A percentile compares a stretch with the other conserved stretches of the same genome.
Evolutionary conservation across 2,888 invertebrate genomes (phyloP).

Genomic region (Calliopum simillimum): DNA sequence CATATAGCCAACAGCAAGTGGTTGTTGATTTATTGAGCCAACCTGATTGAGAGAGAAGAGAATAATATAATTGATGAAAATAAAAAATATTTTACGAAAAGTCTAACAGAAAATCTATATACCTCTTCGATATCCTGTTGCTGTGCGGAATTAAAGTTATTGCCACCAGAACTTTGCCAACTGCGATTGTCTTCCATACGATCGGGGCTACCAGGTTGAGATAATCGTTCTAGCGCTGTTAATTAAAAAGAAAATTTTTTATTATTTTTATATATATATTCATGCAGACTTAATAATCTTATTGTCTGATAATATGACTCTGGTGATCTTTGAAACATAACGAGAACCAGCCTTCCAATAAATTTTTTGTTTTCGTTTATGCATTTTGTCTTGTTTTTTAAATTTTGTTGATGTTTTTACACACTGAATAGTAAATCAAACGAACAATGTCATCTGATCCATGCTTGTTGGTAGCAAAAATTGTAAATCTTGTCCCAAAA

Average conservation of each 20-base stretch:
- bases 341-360: neutral
- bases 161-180: slow-evolving; percentile 69
- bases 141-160: slow-evolving; percentile 64
- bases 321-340: no score
- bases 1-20: slow-evolving; percentile 96
- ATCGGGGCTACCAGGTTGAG: slow-evolving; percentile 71
- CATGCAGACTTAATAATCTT: neutral
- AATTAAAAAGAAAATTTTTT: slow-evolving; percentile 3
- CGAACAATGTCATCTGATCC: no score
- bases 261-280: neutral
- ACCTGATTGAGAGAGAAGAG: slow-evolving; percentile 70
- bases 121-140: slow-evolving; percentile 67
- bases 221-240: slow-evolving; percentile 70
- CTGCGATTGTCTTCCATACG: slow-evolving; percentile 67
- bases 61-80: neutral
- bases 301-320: no score
- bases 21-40: slow-evolving; percentile 94
- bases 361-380: no score
- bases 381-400: no score
- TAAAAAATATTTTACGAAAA: neutral
- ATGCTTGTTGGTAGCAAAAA: no score
- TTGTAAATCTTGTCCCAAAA: no score
- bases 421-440: no score
- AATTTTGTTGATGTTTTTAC: no score
- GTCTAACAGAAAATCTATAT: slow-evolving; percentile 17